Conservation (phyloP, 2,888 invertebrate species). For the Cephonodes hylas region DNA sequence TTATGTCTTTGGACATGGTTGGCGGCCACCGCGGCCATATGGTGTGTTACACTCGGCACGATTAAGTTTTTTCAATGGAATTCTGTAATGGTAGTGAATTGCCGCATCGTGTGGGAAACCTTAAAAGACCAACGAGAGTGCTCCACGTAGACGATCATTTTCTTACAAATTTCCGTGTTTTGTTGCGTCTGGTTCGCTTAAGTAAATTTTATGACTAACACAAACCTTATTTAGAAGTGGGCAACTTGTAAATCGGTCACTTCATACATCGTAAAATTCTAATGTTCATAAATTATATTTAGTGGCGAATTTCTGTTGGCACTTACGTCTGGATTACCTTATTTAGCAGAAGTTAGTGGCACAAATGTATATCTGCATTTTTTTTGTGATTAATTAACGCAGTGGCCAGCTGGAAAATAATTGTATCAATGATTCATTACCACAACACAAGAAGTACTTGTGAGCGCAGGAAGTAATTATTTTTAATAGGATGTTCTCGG, state of each 20-base stretch:
- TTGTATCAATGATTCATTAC: slow-evolving; percentile 8
- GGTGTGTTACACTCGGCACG: slow-evolving; percentile 59
- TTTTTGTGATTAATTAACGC: background rate
- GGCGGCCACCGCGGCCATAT: slow-evolving; percentile 74
- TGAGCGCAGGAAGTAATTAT: background rate
- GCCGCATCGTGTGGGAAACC: slow-evolving; percentile 55
- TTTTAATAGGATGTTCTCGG: slow-evolving; percentile 9
- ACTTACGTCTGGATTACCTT: background rate
- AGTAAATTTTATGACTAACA: slow-evolving; percentile 8
- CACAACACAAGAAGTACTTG: background rate
- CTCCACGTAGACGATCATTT: slow-evolving; percentile 16
- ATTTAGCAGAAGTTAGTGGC: background rate
- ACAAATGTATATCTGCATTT: background rate
- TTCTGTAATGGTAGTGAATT: slow-evolving; percentile 58
- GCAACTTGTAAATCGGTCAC: slow-evolving; percentile 27
- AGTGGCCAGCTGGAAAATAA: slow-evolving; percentile 1
- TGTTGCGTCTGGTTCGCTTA: slow-evolving; percentile 19
- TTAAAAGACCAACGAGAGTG: slow-evolving; percentile 3
- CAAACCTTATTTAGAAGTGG: slow-evolving; percentile 17
- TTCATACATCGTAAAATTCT: slow-evolving; percentile 31
- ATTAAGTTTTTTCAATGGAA: slow-evolving; percentile 63
- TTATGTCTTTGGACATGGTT: slow-evolving; percentile 79
- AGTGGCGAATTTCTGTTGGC: slow-evolving; percentile 13
- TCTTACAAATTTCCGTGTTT: slow-evolving; percentile 11
- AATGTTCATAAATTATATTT: slow-evolving; percentile 27